Conservation (phyloP, 2,113 vertebrate genomes). For the Turdus rufiventris region DNA sequence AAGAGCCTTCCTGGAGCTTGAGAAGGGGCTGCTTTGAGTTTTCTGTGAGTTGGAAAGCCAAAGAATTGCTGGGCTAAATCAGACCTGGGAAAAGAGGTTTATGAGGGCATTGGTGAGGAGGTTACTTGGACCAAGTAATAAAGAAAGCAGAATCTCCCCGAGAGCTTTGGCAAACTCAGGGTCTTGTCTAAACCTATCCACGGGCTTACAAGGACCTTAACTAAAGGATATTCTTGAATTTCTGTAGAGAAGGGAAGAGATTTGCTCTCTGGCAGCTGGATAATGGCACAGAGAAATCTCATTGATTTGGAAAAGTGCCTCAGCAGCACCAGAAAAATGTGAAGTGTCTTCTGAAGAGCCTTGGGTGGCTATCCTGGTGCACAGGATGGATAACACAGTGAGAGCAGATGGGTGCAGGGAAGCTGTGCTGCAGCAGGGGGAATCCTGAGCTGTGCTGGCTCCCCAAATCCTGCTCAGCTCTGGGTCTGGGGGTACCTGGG, state of each 20-base stretch:
- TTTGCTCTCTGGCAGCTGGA: background rate
- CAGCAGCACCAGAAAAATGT: background rate
- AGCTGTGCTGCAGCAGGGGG: background rate
- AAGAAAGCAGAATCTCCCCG: background rate
- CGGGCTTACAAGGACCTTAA: background rate
- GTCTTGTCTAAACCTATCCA: background rate
- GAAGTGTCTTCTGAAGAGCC: background rate
- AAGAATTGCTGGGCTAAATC: background rate
- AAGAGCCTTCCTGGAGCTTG: background rate
- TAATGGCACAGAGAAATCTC: background rate
- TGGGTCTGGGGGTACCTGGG: background rate
- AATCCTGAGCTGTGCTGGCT: background rate
- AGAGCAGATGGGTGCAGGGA: background rate
- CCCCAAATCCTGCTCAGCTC: background rate
- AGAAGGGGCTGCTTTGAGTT: background rate
- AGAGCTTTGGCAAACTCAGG: background rate
- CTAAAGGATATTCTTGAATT: background rate
- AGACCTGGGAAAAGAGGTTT: background rate
- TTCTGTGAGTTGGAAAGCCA: background rate
- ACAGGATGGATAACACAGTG: background rate
- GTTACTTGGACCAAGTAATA: background rate
- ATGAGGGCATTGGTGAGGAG: background rate
- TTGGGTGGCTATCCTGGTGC: background rate
- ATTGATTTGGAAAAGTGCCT: background rate
- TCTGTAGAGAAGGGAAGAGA: background rate